Conservation (phyloP, 2,888 invertebrate genomes). For the Acleris holmiana region DNA sequence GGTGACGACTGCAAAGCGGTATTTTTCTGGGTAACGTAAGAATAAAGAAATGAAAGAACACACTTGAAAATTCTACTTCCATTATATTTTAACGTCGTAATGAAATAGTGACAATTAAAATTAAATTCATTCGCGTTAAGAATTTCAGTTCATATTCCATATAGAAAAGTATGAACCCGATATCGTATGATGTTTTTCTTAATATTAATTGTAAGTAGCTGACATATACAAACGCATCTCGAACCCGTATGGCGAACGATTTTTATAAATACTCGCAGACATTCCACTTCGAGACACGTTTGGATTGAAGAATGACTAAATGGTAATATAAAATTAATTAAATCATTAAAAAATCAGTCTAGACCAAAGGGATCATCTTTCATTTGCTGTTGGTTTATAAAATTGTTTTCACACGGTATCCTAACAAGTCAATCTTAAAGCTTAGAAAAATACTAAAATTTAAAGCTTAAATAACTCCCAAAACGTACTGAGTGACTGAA, state of each 20-base stretch:
- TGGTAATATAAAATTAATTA: conserved; percentile 41
- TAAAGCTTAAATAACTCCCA: conserved; percentile 50
- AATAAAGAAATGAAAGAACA: conserved; percentile 60
- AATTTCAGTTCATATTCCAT: conserved; percentile 60
- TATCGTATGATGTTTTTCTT: conserved; percentile 51
- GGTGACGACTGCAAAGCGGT: too few species aligned
- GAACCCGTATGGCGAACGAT: conserved; percentile 29
- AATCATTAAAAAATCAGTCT: conserved; percentile 71
- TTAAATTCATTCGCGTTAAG: conserved; percentile 63
- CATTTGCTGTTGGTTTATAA: conserved; percentile 59
- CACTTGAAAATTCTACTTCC: conserved; percentile 77
- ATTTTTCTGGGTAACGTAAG: neutral
- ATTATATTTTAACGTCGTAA: conserved; percentile 79
- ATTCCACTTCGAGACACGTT: conserved; percentile 44
- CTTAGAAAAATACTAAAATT: conserved; percentile 55
- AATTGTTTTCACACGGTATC: conserved; percentile 46
- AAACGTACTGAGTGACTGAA: conserved; percentile 45
- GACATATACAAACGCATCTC: conserved; percentile 45
- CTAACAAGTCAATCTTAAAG: conserved; percentile 57
- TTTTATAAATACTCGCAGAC: conserved; percentile 13
- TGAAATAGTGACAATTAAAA: conserved; percentile 75
- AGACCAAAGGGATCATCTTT: conserved; percentile 59
- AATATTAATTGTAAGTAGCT: conserved; percentile 46
- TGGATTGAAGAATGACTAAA: conserved; percentile 44
- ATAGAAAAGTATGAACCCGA: conserved; percentile 64